Evolutionary conservation across 1,140 invertebrate species (phyloP), one percentile per base, ranked within the genome.

Genomic region (Drosophila repleta): DNA sequence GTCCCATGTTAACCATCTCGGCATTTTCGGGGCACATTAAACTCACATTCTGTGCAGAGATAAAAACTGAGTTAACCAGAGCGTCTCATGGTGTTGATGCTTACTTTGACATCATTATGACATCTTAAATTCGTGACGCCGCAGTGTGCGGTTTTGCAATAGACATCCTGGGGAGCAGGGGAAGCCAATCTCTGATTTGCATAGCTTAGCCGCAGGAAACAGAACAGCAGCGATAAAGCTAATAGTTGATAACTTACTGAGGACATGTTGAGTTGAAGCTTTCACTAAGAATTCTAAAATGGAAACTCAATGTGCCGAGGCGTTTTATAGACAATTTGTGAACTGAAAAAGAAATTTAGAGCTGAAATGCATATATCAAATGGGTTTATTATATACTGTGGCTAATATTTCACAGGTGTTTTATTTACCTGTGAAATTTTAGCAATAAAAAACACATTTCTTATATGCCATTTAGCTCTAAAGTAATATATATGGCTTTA

Each of bases 91-190:
- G 13, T 6, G 18, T 13, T 29, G 1, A 37, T 10, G 61, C 61
- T 48, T 57, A 75, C 75, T 1, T 15, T 45, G 0, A 0, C 1
- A 4, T 26, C 1, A 4, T 26, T 39, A 4, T 13, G 2, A 15
- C 75, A 78, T 3, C 57, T 52, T 13, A 78, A 18, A 8, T 78
- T 74, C 7, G 17, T 20, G 0, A 8, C 0, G 3, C 61, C 61
- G 10, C 79, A 82, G 41, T 37, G 35, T 0, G 43, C 26, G 45
- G 57, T 17, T 35, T 15, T 17, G 15, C 79, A 83, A 32, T 78
- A 66, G 1, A 17, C 21, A 10, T 15, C 39, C 20, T 49, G 11
- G 13, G 4, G 8, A 39, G 2, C 20, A 6, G 1, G 29, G 29
- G 29, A 29, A 29, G n/a, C 3, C 1, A 2, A 4, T 24, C 13